A percentile compares a stretch with the other conserved stretches of the same genome.
Conservation (phyloP, 2,797 vertebrate species). For the Benthosema pterotum region DNA sequence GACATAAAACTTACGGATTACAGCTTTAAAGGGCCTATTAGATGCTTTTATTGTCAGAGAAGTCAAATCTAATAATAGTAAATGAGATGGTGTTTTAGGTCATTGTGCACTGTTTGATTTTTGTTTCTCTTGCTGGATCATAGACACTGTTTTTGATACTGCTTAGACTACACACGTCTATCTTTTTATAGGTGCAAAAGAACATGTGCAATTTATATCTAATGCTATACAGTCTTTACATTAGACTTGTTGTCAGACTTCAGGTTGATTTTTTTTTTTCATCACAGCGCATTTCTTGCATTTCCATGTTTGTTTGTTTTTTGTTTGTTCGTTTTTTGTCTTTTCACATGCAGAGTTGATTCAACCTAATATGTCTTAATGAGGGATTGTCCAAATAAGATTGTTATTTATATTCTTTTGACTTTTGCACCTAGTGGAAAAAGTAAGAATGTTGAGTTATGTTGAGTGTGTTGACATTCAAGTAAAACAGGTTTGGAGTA, state of each 20-base stretch:
- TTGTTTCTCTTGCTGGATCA: constrained; percentile 66
- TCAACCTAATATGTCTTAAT: constrained; percentile 79
- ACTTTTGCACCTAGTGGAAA: constrained; percentile 54
- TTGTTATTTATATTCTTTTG: constrained; percentile 52
- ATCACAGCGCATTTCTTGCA: constrained; percentile 38
- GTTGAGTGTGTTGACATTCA: constrained; percentile 53
- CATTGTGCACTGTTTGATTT: constrained; percentile 46
- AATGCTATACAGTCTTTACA: constrained; percentile 37
- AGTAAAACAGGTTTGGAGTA: constrained; percentile 54
- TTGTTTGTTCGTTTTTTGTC: no score
- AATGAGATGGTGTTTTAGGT: constrained; percentile 34
- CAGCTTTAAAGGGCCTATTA: constrained; percentile 42
- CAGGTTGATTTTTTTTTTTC: constrained; percentile 34
- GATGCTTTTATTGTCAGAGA: constrained; percentile 37
- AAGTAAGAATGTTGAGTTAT: constrained; percentile 42
- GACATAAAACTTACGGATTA: no score
- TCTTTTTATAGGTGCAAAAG: constrained; percentile 53
- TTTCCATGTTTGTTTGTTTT: constrained; percentile 42
- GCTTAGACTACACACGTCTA: constrained; percentile 59
- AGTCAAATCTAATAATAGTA: constrained; percentile 30
- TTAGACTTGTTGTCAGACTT: constrained; percentile 37
- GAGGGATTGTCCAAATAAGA: constrained; percentile 63
- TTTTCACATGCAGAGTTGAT: constrained; percentile 60
- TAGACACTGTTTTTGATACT: constrained; percentile 59
- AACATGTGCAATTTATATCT: constrained; percentile 53